Base-by-base conservation (phyloP, 2,888 invertebrate species). In the Cheilosia variabilis region DNA sequence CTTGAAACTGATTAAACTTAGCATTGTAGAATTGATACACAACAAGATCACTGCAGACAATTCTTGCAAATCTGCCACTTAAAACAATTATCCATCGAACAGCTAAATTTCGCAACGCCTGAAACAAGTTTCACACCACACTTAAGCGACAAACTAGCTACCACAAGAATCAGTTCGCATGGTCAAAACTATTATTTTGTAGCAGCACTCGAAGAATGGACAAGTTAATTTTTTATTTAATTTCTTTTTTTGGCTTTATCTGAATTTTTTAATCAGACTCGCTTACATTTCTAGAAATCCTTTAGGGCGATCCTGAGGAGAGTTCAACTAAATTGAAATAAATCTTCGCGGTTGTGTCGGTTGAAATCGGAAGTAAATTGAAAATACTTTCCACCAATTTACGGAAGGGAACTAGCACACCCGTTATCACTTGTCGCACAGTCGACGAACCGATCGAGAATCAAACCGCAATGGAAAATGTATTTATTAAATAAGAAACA, bases 391-490 rank as follows among this genome's bases (percentile, higher is more conserved):
- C 15, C 27, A 24, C 13, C 24, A 27, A 15, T 27, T 13, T 53
- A 53, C 53, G 22, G n/a, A 24, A 37, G 5, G 45, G 55, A 72
- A 65, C 41, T 47, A 62, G 77, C 47, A 68, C 78, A 62, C 47
- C 4, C 72, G 65, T 60, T 66, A 72, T 68, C 53, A 66, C 72
- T 55, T 47, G 60, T 22, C 34, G 43, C n/a, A 19, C 34, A 34
- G 34, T 50, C 43, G 63, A 66, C 53, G 58, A 63, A 58, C 22
- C 52, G 41, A 73, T 77, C 45, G 60, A 27, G 55, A 45, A 43
- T 15, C 58, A 66, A 60, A 66, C 31, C 62, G 55, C 62, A 63
- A 53, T 60, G 52, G 65, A 47, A 75, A 66, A 41, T 58, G 31
- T 41, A 57, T 57, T 65, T 27, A 65, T 37, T 52, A 52, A 24